Conservation (phyloP, 2,797 vertebrate genomes). For the Melopsittacus undulatus region DNA sequence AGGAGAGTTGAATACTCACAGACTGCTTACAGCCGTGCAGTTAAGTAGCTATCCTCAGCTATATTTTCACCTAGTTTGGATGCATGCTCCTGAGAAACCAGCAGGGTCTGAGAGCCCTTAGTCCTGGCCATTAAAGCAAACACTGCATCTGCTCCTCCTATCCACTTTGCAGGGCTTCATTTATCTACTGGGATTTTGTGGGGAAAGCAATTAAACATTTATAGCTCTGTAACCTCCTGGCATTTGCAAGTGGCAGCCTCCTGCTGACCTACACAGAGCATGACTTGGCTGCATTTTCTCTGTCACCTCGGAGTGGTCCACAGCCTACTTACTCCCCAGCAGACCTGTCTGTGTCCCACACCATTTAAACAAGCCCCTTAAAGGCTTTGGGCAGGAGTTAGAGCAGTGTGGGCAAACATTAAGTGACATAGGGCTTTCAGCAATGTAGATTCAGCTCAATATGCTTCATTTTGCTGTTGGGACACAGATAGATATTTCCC, state of each 20-base stretch:
- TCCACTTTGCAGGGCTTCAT: neutral
- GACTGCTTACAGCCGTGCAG: neutral
- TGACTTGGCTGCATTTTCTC: slow-evolving; percentile 21
- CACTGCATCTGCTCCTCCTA: neutral
- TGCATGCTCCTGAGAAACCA: neutral
- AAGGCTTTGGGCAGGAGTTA: neutral
- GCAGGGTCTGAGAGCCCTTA: neutral
- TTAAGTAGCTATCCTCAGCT: neutral
- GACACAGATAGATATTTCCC: neutral
- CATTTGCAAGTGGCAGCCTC: neutral
- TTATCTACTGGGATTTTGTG: neutral
- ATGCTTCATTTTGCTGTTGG: neutral
- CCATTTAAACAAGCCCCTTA: neutral
- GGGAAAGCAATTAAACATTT: slow-evolving; percentile 26
- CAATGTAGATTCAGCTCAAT: neutral
- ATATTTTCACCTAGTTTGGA: neutral
- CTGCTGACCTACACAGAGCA: neutral
- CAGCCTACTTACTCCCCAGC: neutral
- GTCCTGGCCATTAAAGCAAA: neutral
- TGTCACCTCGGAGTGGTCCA: neutral
- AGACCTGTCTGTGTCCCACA: neutral
- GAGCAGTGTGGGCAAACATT: neutral
- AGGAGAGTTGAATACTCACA: neutral
- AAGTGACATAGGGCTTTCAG: neutral
- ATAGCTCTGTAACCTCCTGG: slow-evolving; percentile 14